Conservation (phyloP, 1,140 invertebrate species). For the Zaprionus ornatus region DNA sequence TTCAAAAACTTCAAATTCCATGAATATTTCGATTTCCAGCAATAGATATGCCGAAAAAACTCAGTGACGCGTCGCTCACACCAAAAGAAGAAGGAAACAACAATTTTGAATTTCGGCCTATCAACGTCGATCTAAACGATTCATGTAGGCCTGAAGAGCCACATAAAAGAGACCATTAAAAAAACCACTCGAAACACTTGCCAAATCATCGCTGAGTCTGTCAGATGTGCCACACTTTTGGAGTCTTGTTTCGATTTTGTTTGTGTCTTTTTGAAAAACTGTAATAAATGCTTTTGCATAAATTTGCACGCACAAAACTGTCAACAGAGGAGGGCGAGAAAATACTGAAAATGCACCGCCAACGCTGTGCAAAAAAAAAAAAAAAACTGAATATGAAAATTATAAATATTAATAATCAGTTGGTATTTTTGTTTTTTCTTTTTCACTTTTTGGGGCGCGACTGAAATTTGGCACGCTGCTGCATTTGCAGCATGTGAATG, state of each 20-base stretch:
- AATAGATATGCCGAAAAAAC: slow-evolving; percentile 3
- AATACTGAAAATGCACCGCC: slow-evolving; percentile 33
- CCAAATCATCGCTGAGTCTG: slow-evolving; percentile 2
- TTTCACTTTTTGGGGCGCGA: slow-evolving; percentile 38
- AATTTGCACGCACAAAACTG: slow-evolving; percentile 58
- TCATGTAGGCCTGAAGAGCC: slow-evolving; percentile 30
- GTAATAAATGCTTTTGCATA: slow-evolving; percentile 47
- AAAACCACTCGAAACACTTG: slow-evolving; percentile 44
- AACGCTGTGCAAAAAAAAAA: slow-evolving; percentile 22
- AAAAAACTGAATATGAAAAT: slow-evolving; percentile 14
- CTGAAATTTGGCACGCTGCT: slow-evolving; percentile 49
- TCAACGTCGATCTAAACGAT: slow-evolving; percentile 35
- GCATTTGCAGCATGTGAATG: slow-evolving; percentile 50
- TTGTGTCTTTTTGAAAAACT: slow-evolving; percentile 31
- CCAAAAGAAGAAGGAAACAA: not conserved
- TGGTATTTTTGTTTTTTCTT: slow-evolving; percentile 10
- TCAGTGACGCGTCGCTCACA: not conserved
- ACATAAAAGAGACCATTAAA: slow-evolving; percentile 26
- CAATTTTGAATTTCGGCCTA: not conserved
- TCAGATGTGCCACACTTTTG: not conserved
- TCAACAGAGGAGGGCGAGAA: slow-evolving; percentile 31
- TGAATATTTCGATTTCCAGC: slow-evolving; percentile 12
- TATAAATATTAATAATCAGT: slow-evolving; percentile 48
- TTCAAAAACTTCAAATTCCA: not conserved
- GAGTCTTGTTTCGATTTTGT: not conserved